Percentiles rank a stretch among this genome's conserved stretches.
Conservation (phyloP, 2,888 invertebrate species). For the Scaeva pyrastri region DNA sequence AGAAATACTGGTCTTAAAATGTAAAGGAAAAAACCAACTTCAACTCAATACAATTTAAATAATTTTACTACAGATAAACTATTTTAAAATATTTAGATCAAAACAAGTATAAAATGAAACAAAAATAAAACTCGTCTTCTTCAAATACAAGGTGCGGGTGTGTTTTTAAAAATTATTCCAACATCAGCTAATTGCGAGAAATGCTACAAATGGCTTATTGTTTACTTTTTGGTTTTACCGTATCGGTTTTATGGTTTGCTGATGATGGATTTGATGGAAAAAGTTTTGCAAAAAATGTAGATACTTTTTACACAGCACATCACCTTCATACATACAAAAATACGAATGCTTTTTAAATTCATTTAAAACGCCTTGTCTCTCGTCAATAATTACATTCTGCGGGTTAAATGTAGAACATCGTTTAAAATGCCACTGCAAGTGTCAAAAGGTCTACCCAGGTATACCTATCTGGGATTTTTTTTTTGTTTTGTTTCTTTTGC, state of each 20-base stretch:
- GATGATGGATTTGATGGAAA: neutral
- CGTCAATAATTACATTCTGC: slow-evolving; percentile 53
- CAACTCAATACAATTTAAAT: no score
- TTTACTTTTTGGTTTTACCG: neutral
- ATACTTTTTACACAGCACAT: neutral
- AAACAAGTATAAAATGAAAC: no score
- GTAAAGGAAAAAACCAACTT: no score
- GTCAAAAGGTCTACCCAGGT: slow-evolving; percentile 48
- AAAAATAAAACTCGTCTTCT: neutral
- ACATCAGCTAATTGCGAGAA: slow-evolving; percentile 67
- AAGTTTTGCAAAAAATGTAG: no score
- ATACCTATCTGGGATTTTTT: slow-evolving; percentile 55
- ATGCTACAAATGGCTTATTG: slow-evolving; percentile 46
- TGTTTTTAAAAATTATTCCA: slow-evolving; percentile 49
- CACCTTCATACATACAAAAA: no score
- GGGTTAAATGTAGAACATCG: slow-evolving; percentile 60
- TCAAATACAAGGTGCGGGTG: neutral
- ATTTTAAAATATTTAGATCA: no score
- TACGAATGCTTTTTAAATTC: no score
- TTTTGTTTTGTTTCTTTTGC: neutral
- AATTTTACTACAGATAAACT: no score
- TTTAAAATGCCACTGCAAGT: slow-evolving; percentile 60
- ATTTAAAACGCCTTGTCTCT: neutral
- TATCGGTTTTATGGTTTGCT: neutral
- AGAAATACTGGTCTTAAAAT: no score